Base-by-base conservation (phyloP, 2,888 invertebrate genomes). In the Noctua fimbriata region DNA sequence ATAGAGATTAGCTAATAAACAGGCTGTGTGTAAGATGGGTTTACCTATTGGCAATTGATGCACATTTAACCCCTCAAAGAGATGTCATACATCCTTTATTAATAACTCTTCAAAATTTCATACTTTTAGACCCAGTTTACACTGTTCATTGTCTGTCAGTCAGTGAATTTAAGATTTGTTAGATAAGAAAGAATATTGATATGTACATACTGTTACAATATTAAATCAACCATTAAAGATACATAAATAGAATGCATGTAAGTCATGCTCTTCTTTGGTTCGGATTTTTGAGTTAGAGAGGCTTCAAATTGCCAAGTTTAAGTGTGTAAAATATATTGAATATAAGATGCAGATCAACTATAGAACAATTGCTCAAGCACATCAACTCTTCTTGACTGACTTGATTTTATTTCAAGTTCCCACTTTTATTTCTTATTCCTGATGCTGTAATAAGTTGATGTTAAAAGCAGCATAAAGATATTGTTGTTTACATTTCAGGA, bases 401-500 rank as follows among this genome's bases (percentile, higher is more conserved):
- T 28, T 60, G 9, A 63, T 55, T 18, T 14, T 24, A 14, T 55
- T 76, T 55, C 4, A 44, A 75, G 24, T 44, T 7, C n/a, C 10
- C 6, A n/a, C 47, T 58, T 76, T 47, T 18, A 21, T 77, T 58
- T 32, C 7, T 47, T 24, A 24, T 18, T 75, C n/a, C 21, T 49
- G 32, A 18, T 32, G 9, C 32, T n/a, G 12, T 60, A 63, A n/a
- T 18, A 18, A 52, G 24, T 41, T 36, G 16, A 24, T 28, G 18
- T 78, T 58, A 24, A 24, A 60, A 69, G 10, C 6, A n/a, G 21
- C n/a, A 47, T 36, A 2, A 41, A 32, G 1, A 14, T 65, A 36
- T 36, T 36, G 55, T 9, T 78, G 80, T 89, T 32, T 81, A 47
- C 81, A 32, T 93, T 94, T 49, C 93, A 98, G 97, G 97, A 97